A percentile compares a stretch with the other conserved stretches of the same genome.
These are phyloP conservation scores for Ailuropoda melanoleuca DNA, from an alignment of 2,113 vertebrate species.

Conservation along the genomic window DNA sequence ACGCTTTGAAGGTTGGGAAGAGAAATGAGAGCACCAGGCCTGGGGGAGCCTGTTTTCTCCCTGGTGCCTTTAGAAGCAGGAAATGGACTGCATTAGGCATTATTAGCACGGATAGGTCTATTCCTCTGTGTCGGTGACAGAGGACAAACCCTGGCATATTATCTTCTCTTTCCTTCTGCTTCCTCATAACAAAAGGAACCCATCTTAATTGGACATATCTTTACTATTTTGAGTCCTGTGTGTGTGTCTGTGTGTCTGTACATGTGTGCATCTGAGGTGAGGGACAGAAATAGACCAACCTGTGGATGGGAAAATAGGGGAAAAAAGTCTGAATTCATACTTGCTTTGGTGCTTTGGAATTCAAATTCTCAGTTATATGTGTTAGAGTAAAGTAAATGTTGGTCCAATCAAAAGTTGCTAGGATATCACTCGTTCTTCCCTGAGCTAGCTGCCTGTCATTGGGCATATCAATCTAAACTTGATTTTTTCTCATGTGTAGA, in stretches of 20 bases:
- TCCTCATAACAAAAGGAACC: not conserved
- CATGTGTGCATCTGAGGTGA: fast-evolving
- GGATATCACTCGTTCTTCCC: not conserved
- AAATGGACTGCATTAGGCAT: fast-evolving
- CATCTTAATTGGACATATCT: not conserved
- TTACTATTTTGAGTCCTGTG: not conserved
- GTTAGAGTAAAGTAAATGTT: fast-evolving
- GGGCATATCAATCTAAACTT: not conserved
- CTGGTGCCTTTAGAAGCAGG: not conserved
- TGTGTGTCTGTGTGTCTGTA: too few species aligned
- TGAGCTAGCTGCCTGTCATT: fast-evolving
- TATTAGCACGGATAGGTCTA: too few species aligned
- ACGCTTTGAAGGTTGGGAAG: fast-evolving
- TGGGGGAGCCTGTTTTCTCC: fast-evolving
- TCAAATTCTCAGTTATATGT: fast-evolving
- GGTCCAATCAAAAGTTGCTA: fast-evolving
- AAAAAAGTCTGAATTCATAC: too few species aligned
- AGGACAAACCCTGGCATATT: not conserved
- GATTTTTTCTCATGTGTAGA: not conserved
- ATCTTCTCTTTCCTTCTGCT: not conserved
- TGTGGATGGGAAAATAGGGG: not conserved
- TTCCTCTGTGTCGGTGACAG: not conserved
- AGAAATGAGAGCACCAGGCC: not conserved
- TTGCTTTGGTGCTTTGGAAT: not conserved
- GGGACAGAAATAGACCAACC: not conserved